Evolutionary conservation across 2,888 invertebrate genomes (phyloP).

Genomic region (Sminthurides aquaticus): DNA sequence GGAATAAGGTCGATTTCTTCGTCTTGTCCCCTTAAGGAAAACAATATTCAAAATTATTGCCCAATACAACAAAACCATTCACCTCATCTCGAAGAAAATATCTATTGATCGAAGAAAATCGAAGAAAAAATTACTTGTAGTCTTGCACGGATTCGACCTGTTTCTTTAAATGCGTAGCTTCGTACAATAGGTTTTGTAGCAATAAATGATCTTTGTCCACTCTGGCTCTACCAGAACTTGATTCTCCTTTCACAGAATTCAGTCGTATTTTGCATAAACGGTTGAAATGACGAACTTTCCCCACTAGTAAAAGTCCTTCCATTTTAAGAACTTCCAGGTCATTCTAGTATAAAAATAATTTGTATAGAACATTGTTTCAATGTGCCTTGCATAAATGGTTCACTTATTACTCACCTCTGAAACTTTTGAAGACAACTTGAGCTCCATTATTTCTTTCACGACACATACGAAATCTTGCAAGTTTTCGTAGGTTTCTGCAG

Average conservation of each 20-base stretch:
- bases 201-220: conserved; percentile 85
- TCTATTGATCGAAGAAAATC: neutral
- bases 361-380: too few relatives aligned
- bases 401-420: conserved; percentile 5
- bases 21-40: conserved; percentile 67
- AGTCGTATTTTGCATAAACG: conserved; percentile 35
- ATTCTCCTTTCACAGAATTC: conserved; percentile 37
- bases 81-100: too few relatives aligned
- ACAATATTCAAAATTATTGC: neutral
- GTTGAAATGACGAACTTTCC: conserved; percentile 31
- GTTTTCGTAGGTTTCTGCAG: conserved; percentile 11
- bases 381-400: too few relatives aligned
- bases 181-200: conserved; percentile 87
- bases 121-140: conserved; percentile 57
- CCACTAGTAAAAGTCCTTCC: conserved; percentile 28
- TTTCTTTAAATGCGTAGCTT: conserved; percentile 84
- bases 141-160: conserved; percentile 92
- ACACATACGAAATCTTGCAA: conserved; percentile 23
- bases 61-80: neutral
- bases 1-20: conserved; percentile 83
- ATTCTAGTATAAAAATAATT: conserved; percentile 20
- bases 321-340: conserved; percentile 23
- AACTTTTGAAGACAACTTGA: conserved; percentile 9
- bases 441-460: conserved; percentile 18
- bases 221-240: conserved; percentile 51